phyloP scores from a whole-genome alignment of 1,140 invertebrate genomes.

The Drosophila insularis region DNA sequence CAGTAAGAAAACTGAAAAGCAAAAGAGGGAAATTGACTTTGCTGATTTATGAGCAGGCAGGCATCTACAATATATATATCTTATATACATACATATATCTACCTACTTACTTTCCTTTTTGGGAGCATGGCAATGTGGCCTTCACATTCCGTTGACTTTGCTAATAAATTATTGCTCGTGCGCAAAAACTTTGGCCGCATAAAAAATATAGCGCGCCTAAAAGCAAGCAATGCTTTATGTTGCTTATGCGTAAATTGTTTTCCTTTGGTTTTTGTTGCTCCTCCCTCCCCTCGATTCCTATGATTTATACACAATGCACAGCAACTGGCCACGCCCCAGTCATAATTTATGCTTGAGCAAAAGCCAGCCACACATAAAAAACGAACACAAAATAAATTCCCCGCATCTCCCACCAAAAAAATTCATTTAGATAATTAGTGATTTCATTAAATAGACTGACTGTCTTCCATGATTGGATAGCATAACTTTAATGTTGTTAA shows the following conservation, averaged over 20 bases:
- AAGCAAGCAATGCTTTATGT: slow-evolving; percentile 58
- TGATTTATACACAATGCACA: slow-evolving; percentile 60
- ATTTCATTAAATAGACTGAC: slow-evolving; percentile 35
- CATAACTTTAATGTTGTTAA: slow-evolving; percentile 21
- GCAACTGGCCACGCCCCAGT: slow-evolving; percentile 47
- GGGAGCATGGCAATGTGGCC: slow-evolving; percentile 50
- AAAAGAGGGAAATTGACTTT: slow-evolving; percentile 37
- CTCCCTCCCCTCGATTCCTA: slow-evolving; percentile 11
- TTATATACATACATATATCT: background rate
- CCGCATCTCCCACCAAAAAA: slow-evolving; percentile 1
- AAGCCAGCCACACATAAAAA: slow-evolving; percentile 33
- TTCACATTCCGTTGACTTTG: slow-evolving; percentile 37
- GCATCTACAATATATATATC: background rate
- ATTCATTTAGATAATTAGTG: slow-evolving; percentile 65
- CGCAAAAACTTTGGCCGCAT: slow-evolving; percentile 54
- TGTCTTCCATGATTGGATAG: background rate
- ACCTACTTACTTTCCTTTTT: slow-evolving; percentile 1
- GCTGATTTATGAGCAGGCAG: slow-evolving; percentile 43
- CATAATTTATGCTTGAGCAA: slow-evolving; percentile 63
- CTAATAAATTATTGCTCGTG: slow-evolving; percentile 71
- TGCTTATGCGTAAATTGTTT: slow-evolving; percentile 62
- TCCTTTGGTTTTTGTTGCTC: slow-evolving; percentile 7
- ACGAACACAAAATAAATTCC: slow-evolving; percentile 3
- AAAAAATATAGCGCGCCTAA: slow-evolving; percentile 46
- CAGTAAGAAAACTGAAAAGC: slow-evolving; percentile 1